These are phyloP conservation scores for Paragorgia papillata DNA, from an alignment of 92 coral and sea anemone genomes.

Conservation along the genomic window DNA sequence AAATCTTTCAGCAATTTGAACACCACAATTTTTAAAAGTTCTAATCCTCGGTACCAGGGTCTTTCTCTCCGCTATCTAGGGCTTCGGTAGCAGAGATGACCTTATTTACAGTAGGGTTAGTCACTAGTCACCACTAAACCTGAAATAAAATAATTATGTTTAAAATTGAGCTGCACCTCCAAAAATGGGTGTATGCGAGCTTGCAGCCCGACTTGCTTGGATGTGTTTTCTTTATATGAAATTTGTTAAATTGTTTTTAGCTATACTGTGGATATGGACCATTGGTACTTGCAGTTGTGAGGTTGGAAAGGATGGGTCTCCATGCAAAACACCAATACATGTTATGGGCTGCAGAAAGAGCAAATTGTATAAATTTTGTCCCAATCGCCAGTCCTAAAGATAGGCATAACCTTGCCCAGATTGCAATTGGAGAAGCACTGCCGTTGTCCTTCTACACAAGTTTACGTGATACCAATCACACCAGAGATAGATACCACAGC, in stretches of 20 bases:
- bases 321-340: constrained; percentile 63
- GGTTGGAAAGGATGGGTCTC: constrained; percentile 56
- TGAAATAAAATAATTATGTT: no score
- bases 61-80: no score
- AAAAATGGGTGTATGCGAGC: no score
- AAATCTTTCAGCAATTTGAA: no score
- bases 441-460: constrained; percentile 51
- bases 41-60: no score
- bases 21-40: no score
- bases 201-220: no score
- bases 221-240: no score
- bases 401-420: constrained; percentile 59
- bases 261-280: constrained; percentile 64
- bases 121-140: no score
- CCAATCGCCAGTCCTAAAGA: constrained; percentile 53
- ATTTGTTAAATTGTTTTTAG: not conserved
- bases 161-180: no score
- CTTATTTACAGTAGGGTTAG: no score
- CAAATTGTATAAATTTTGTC: constrained; percentile 61
- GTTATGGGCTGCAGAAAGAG: constrained; percentile 58
- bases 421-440: constrained; percentile 58
- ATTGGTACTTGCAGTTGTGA: constrained; percentile 61
- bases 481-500: constrained; percentile 8
- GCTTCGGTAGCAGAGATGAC: no score
- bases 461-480: constrained; percentile 26